These are phyloP conservation scores for Doris montereyensis DNA, from an alignment of 2,888 invertebrate genomes.

Conservation along the genomic window DNA sequence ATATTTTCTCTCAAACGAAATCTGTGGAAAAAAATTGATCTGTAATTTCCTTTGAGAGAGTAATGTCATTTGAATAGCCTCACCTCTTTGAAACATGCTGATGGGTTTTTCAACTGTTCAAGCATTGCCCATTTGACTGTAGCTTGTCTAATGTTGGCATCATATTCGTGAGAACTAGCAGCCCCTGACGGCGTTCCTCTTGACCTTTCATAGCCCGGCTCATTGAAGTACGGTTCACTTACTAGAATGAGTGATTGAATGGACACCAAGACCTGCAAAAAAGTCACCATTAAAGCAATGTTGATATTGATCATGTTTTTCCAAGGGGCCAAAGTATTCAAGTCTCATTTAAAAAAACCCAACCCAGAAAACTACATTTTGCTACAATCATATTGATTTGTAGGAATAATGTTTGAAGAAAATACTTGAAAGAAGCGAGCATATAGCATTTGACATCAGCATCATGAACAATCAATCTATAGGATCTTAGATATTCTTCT, in stretches of 20 bases:
- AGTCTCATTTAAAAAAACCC: too few species aligned
- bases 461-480: too few species aligned
- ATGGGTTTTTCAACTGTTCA: constrained; percentile 91
- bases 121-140: constrained; percentile 97
- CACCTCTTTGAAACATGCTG: constrained; percentile 82
- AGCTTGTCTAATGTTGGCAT: constrained; percentile 94
- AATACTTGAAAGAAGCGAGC: background rate
- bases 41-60: background rate
- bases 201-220: constrained; percentile 74
- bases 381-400: background rate
- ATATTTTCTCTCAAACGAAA: too few species aligned
- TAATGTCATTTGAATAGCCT: background rate
- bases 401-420: background rate
- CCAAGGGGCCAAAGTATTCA: too few species aligned
- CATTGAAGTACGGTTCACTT: constrained; percentile 74
- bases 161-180: constrained; percentile 92
- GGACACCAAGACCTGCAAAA: constrained; percentile 72
- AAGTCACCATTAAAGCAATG: too few species aligned
- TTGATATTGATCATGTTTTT: too few species aligned
- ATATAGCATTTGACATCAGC: too few species aligned
- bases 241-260: constrained; percentile 74
- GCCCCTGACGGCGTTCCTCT: constrained; percentile 79
- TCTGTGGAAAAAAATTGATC: too few species aligned
- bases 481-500: too few species aligned
- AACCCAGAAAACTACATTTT: background rate